These are phyloP conservation scores for Cyprinodon brontotheroides DNA, from an alignment of 2,113 vertebrate genomes.

Conservation along the genomic window DNA sequence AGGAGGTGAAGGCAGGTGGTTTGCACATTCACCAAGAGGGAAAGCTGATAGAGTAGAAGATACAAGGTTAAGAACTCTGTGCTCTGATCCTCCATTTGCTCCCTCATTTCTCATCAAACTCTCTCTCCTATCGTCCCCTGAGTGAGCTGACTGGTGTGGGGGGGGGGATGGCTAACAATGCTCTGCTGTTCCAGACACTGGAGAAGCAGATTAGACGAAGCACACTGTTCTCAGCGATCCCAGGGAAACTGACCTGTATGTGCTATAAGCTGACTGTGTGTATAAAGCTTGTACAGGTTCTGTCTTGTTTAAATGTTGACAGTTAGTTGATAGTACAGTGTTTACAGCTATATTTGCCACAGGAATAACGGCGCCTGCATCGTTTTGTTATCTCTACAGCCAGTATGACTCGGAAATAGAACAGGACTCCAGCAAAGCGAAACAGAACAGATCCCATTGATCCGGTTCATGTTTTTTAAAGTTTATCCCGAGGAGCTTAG, in stretches of 20 bases:
- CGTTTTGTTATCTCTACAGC: not conserved
- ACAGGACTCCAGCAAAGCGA: no score
- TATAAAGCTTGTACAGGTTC: not conserved
- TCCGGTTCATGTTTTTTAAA: no score
- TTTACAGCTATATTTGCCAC: not conserved
- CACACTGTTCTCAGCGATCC: slow-evolving; percentile 24
- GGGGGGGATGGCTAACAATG: slow-evolving; percentile 78
- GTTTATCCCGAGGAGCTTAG: no score
- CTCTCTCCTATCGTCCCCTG: slow-evolving; percentile 77
- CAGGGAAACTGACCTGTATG: not conserved
- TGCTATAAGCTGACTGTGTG: not conserved
- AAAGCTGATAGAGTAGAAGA: slow-evolving; percentile 84
- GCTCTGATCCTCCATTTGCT: slow-evolving; percentile 40
- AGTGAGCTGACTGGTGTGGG: slow-evolving; percentile 74
- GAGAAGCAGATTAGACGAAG: not conserved
- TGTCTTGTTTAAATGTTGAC: not conserved
- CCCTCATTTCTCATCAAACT: slow-evolving; percentile 43
- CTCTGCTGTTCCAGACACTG: not conserved
- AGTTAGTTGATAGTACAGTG: not conserved
- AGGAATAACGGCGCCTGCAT: not conserved
- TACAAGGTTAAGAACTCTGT: slow-evolving; percentile 60
- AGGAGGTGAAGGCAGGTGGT: slow-evolving; percentile 63
- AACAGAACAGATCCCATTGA: no score
- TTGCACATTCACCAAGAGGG: slow-evolving; percentile 58
- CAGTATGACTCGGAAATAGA: not conserved